These are phyloP conservation scores for Nycticorax nycticorax DNA, from an alignment of 2,113 vertebrate genomes.

Conservation along the genomic window DNA sequence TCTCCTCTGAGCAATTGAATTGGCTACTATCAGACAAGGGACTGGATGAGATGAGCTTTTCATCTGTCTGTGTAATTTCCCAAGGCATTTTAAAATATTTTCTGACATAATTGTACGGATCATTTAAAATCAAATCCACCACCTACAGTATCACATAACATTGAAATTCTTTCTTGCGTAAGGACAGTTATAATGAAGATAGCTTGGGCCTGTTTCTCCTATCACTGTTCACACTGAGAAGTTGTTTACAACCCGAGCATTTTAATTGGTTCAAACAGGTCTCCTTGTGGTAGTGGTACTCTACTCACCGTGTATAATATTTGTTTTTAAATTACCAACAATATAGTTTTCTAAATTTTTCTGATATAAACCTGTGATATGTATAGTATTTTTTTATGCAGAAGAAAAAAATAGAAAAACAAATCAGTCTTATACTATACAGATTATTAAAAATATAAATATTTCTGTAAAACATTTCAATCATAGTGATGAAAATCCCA, in stretches of 20 bases:
- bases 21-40: background rate
- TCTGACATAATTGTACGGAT: background rate
- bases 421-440: background rate
- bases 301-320: background rate
- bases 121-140: constrained; percentile 57
- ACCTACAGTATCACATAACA: background rate
- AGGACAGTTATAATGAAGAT: constrained; percentile 13
- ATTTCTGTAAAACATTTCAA: background rate
- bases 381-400: background rate
- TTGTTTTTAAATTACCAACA: background rate
- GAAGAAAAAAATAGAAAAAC: background rate
- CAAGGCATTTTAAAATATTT: background rate
- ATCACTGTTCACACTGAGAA: background rate
- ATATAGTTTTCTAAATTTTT: background rate
- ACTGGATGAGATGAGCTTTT: background rate
- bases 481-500: background rate
- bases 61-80: background rate
- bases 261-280: background rate
- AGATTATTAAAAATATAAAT: background rate
- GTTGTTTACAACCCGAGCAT: background rate
- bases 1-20: background rate
- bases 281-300: background rate
- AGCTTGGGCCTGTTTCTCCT: constrained; percentile 2
- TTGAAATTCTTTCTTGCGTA: constrained; percentile 4
- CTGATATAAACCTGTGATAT: background rate